Base-by-base conservation (phyloP, 1,140 invertebrate species). In the Plodia interpunctella region DNA sequence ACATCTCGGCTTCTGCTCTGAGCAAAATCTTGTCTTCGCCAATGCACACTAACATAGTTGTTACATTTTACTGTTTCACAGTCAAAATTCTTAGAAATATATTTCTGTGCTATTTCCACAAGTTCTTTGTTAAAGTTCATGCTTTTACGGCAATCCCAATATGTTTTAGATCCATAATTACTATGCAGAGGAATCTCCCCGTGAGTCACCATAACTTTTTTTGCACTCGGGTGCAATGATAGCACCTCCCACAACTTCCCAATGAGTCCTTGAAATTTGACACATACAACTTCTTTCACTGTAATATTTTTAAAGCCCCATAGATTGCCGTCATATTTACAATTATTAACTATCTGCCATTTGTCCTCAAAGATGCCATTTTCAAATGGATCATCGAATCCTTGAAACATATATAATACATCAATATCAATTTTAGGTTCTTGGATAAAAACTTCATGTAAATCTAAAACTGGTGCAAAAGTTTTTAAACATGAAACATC, bases 161-260 rank as follows among this genome's bases (percentile, higher is more conserved):
- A 99, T 35, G 92, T 87, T 55, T 84, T 78, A 62, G 94, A 93
- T 5, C 98, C 97, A 90, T 96, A 99, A 32, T 88, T 83, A 79
- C 97, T 94, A 85, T 99, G 97, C 17, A 99, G 88, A 10, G 97
- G 92, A 32, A 96, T 95, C 90, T 99, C 98, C 52, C 96, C 97
- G 80, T 96, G 93, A 68, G 96, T 93, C 70, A 99, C 91, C 89
- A 97, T 94, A 20, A 97, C 90, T 30, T 92, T 92, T 64, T 60
- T 76, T 63, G 78, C 90, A 65, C 62, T 60, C 21, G 72, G 79
- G 61, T 88, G 76, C 25, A 81, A 70, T 57, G 71, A 57, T 60
- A 93, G 66, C 30, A 94, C 32, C 55, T 92, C 85, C 71, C 84
- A 90, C 28, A 98, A 74, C 58, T 93, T 91, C 10, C 91, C 92